Evolutionary conservation across 2,113 vertebrate genomes (phyloP).

Genomic region (Lepidothrix coronata): DNA sequence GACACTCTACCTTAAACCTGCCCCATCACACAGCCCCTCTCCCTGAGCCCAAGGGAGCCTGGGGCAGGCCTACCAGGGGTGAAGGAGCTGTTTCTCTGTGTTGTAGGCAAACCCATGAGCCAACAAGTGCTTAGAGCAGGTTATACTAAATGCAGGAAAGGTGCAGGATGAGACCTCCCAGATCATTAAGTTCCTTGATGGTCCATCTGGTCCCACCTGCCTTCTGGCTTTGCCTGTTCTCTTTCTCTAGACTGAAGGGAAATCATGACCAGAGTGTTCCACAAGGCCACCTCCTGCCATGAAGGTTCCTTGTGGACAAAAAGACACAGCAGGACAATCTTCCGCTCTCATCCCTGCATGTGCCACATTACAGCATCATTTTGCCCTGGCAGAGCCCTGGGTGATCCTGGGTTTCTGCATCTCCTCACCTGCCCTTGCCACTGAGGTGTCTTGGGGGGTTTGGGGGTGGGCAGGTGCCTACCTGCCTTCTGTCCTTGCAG

Average conservation of each 20-base stretch:
- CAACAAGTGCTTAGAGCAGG: neutral
- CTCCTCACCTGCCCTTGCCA: neutral
- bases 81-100: neutral
- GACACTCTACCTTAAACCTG: no score
- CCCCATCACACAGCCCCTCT: neutral
- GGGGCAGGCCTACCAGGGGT: neutral
- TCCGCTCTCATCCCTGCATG: neutral
- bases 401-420: neutral
- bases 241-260: neutral
- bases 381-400: neutral
- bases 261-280: fast-evolving
- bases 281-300: neutral
- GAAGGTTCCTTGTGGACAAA: neutral
- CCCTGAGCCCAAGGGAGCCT: neutral
- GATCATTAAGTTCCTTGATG: neutral
- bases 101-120: neutral
- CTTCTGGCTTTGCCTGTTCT: neutral
- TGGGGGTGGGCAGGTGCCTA: neutral
- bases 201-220: neutral
- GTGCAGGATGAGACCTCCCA: neutral
- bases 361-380: neutral
- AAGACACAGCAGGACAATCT: neutral
- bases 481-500: neutral
- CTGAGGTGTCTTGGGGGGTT: neutral
- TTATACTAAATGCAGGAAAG: neutral